Evolutionary conservation across 2,113 vertebrate species (phyloP), one percentile per base, ranked within the genome.

Genomic region (Neogobius melanostomus): DNA sequence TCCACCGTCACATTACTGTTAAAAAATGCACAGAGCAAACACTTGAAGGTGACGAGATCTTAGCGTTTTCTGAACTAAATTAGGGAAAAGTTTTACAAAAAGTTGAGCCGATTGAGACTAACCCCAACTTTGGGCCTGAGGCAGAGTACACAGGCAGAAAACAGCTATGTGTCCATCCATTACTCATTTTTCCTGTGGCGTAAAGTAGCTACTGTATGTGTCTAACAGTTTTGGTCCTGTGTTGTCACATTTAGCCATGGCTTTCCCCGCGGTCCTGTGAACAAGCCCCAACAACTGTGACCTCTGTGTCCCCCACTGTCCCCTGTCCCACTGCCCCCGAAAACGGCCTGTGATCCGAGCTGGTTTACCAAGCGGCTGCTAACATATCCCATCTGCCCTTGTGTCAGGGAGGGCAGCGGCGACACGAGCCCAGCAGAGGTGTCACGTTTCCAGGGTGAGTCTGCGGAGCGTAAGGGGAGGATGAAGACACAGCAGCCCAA

Each of bases 281-380:
- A 70, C 44, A 42, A 45, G 61, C 57, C 51, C 44, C 3, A 45
- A 43, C 71, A 86, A 79, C 75, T 86, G 82, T 42, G 76, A 88
- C 88, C 85, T 85, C 84, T 68, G 74, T 63, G 51, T 50, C 51
- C 43, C 46, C 63, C 45, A 16, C 12, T 59, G 9, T 52, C 69
- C 45, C 43, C 17, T 36, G 28, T 36, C 62, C 45, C 59, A 8
- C 49, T 12, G 0, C 65, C 62, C 50, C 66, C 15, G 16, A 8
- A 10, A 74, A 64, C 65, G 14, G 14, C 73, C 66, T 85, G 36
- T 79, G 72, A 82, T 82, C 47, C 70, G 61, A 61, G 79, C 81
- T 84, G 82, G 78, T 66, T 70, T 75, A 50, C 83, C 69, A 5
- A 36, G 28, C 59, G 70, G 67, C 72, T 82, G 79, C 81, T 77